phyloP scores from a whole-genome alignment of 2,888 invertebrate genomes.

The Scaptomyza cyrtandrae region DNA sequence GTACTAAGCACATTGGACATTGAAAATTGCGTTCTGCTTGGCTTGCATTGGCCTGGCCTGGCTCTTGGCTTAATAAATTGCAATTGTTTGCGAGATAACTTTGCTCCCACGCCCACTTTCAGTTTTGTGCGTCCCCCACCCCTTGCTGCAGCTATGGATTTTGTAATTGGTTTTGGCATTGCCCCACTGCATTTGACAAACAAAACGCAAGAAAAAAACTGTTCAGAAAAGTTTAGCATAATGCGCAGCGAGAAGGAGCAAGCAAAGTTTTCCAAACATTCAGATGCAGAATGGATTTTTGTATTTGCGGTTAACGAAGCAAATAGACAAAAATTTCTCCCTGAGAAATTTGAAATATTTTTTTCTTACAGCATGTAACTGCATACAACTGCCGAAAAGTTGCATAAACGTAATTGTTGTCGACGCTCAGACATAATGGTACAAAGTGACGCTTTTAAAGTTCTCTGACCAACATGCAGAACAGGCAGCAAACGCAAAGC shows the following conservation, averaged over 20 bases:
- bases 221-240: conserved; percentile 71
- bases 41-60: conserved; percentile 46
- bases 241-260: conserved; percentile 57
- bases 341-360: conserved; percentile 31
- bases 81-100: conserved; percentile 76
- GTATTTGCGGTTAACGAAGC: conserved; percentile 75
- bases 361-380: conserved; percentile 19
- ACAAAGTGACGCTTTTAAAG: conserved; percentile 17
- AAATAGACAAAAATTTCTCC: conserved; percentile 62
- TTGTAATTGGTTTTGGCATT: conserved; percentile 78
- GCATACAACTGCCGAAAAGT: conserved; percentile 59
- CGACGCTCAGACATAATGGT: conserved; percentile 27
- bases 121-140: conserved; percentile 32
- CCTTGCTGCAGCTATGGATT: conserved; percentile 49
- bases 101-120: conserved; percentile 56
- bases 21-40: conserved; percentile 63
- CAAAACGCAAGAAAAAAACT: conserved; percentile 18
- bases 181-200: conserved; percentile 71
- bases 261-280: conserved; percentile 72
- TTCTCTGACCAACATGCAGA: conserved; percentile 13
- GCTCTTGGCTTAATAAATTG: conserved; percentile 77
- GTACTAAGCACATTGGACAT: conserved; percentile 55
- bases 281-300: conserved; percentile 61
- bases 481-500: neutral
- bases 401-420: conserved; percentile 63